Evolutionary conservation across 2,797 vertebrate species (phyloP), one percentile per base, ranked within the genome.

Genomic region (Pseudotriccus pelzelni): DNA sequence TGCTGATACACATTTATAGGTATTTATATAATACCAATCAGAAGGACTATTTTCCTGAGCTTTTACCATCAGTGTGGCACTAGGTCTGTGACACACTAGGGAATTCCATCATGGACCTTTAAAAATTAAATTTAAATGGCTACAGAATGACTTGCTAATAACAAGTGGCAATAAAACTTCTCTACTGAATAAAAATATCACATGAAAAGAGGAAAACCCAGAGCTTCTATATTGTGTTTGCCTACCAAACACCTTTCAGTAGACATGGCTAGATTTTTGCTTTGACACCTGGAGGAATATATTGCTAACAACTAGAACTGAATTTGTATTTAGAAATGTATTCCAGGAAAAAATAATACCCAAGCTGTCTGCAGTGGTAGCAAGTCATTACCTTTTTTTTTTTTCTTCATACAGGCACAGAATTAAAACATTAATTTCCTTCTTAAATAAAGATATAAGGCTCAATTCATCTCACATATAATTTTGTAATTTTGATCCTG

Each of bases 341-440:
- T 5, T 30, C 7, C 36, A 77, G 25, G 36, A 20, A 82, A 75
- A 60, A 63, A 28, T n/a, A 78, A 43, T 67, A 67, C 34, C 17
- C 44, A 58, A 16, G 50, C 28, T 90, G 20, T 36, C 55, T 75
- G 62, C 36, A 56, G 56, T 22, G 14, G 19, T 55, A 81, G 19
- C 9, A 63, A 87, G 13, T 36, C 14, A 56, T 60, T 64, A 66
- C 6, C 76, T 87, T 63, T 53, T 7, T n/a, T 13, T 50, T 69
- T 84, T 87, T 84, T 27, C 50, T 91, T 81, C 32, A 34, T 50
- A 59, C 8, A 76, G 53, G 28, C 21, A 74, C 32, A 66, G 36
- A 93, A 59, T 36, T 39, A 63, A 82, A 94, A 60, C 14, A 69
- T 75, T 44, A 4, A n/a, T 89, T 92, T 87, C 55, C 37, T 79